These are phyloP conservation scores for Trichonephila clavipes DNA, from an alignment of 1,140 invertebrate genomes.

Conservation along the genomic window DNA sequence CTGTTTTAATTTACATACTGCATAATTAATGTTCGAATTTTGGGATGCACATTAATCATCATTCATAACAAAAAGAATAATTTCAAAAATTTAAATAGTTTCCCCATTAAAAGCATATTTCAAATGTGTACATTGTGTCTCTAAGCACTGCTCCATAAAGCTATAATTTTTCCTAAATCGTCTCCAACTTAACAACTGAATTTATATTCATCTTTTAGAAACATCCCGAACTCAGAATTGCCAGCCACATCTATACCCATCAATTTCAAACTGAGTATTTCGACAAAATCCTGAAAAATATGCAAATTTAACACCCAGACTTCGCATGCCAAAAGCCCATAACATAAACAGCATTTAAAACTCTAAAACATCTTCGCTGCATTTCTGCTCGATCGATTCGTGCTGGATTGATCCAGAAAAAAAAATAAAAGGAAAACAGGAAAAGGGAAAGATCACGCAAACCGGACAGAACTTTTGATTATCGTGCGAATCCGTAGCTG, in stretches of 20 bases:
- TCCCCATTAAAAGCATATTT: not conserved
- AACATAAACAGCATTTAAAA: not conserved
- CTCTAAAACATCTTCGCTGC: slow-evolving; percentile 1
- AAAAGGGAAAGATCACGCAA: slow-evolving; percentile 21
- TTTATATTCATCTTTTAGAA: not conserved
- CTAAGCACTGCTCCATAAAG: not conserved
- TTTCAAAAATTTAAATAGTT: not conserved
- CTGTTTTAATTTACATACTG: no score
- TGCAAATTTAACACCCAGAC: not conserved
- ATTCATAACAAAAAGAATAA: not conserved
- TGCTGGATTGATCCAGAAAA: not conserved
- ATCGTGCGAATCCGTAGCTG: not conserved
- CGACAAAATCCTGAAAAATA: not conserved
- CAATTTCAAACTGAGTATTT: not conserved
- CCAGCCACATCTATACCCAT: not conserved
- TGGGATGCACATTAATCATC: no score
- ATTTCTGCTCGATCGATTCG: not conserved
- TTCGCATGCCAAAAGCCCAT: slow-evolving; percentile 23
- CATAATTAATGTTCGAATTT: no score
- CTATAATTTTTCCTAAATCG: not conserved
- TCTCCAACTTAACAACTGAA: not conserved
- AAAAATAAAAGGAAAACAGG: not conserved
- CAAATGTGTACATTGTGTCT: not conserved
- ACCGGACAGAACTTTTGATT: not conserved
- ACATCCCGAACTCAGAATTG: not conserved